Evolutionary conservation across 2,888 invertebrate genomes (phyloP).

Genomic region (Biston stratarius): DNA sequence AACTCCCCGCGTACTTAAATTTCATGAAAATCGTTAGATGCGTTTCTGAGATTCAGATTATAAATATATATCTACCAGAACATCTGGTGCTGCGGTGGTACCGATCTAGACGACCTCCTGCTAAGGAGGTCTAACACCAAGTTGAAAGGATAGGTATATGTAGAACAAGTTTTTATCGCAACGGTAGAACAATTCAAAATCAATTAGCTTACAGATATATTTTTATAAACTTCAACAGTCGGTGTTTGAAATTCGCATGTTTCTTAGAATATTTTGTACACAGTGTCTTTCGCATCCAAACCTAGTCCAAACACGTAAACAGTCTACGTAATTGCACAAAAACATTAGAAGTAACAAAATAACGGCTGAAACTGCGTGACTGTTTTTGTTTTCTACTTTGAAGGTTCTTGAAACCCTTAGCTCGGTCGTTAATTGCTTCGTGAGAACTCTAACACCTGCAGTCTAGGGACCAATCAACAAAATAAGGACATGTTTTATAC

Average conservation of each 20-base stretch:
- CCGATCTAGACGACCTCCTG: no score
- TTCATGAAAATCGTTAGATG: no score
- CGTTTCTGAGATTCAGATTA: no score
- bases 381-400: slow-evolving; percentile 68
- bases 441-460: slow-evolving; percentile 77
- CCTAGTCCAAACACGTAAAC: slow-evolving; percentile 17
- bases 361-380: slow-evolving; percentile 63
- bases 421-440: slow-evolving; percentile 80
- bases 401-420: slow-evolving; percentile 74
- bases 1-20: no score
- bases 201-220: neutral
- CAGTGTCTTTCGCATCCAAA: neutral
- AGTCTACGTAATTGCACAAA: slow-evolving; percentile 32
- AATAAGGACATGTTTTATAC: slow-evolving; percentile 59
- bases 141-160: no score
- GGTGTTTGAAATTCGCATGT: neutral
- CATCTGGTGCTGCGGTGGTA: no score
- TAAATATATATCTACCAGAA: no score
- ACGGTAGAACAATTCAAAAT: no score
- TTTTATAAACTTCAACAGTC: neutral
- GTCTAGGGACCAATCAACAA: slow-evolving; percentile 67
- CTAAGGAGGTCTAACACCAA: no score
- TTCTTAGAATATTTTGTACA: neutral
- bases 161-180: no score
- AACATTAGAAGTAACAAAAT: slow-evolving; percentile 52